phyloP scores from a whole-genome alignment of 2,113 vertebrate genomes.

The Shinisaurus crocodilurus region DNA sequence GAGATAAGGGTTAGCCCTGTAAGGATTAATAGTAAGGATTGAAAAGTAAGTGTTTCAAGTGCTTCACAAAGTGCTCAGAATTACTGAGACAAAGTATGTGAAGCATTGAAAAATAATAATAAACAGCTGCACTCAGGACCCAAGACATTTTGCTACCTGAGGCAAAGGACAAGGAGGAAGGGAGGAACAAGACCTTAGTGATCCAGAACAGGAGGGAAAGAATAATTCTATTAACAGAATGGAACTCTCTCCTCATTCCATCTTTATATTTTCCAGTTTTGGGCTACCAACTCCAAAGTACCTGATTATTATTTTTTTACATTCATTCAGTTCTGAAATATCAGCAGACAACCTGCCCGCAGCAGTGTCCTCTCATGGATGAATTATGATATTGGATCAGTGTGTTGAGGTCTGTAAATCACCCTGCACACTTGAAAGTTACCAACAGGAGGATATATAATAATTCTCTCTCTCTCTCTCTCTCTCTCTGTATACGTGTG shows the following conservation, averaged over 20 bases:
- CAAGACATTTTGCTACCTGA: no score
- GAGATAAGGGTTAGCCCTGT: background rate
- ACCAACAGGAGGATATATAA: background rate
- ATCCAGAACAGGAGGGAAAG: no score
- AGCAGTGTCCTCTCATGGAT: background rate
- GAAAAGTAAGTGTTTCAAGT: background rate
- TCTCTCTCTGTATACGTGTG: background rate
- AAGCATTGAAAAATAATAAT: no score
- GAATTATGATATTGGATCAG: background rate
- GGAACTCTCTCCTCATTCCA: background rate
- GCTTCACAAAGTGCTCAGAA: background rate
- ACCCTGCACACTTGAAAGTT: background rate
- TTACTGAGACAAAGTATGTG: no score
- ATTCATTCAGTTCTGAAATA: background rate
- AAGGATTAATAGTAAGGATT: background rate
- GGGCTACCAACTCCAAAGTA: no score
- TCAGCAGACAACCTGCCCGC: background rate
- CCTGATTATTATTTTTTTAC: background rate
- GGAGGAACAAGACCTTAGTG: background rate
- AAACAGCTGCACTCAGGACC: no score
- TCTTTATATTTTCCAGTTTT: no score
- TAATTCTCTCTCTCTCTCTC: background rate
- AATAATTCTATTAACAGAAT: background rate
- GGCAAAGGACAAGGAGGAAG: background rate
- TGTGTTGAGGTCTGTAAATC: background rate